These are phyloP conservation scores for Trichechus manatus DNA, from an alignment of 2,113 vertebrate species.

Conservation along the genomic window DNA sequence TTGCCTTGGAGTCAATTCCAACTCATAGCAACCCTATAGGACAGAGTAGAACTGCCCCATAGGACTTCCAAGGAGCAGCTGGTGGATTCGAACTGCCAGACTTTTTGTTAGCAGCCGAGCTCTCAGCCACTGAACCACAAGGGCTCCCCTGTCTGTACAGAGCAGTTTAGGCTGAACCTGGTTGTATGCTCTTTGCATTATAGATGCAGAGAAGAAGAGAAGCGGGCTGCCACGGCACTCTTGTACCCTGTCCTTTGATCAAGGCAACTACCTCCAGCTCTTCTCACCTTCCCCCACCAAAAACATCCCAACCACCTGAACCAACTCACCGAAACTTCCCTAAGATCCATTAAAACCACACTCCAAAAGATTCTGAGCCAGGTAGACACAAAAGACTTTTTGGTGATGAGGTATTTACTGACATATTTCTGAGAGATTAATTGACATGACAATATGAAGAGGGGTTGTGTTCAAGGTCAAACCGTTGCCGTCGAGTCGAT, in stretches of 20 bases:
- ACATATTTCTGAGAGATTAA: constrained; percentile 52
- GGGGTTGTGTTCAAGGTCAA: neutral
- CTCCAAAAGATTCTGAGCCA: neutral
- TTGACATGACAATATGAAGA: neutral
- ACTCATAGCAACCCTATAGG: too few species aligned
- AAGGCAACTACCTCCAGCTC: neutral
- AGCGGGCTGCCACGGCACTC: neutral
- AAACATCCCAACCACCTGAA: neutral
- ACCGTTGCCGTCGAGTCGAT: neutral
- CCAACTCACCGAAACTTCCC: neutral
- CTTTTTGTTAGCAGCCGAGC: too few species aligned
- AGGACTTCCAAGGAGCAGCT: too few species aligned
- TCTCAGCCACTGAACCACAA: too few species aligned
- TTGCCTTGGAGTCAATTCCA: too few species aligned
- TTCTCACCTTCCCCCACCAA: neutral
- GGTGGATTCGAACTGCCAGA: too few species aligned
- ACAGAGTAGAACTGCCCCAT: too few species aligned
- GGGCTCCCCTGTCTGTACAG: neutral
- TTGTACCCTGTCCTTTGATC: neutral
- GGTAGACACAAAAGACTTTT: neutral
- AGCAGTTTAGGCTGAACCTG: neutral
- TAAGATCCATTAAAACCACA: neutral
- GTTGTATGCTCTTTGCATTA: neutral
- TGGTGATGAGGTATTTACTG: neutral
- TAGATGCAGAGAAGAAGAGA: neutral